Conservation (phyloP, 2,113 vertebrate genomes). For the Chloropsis cyanopogon region DNA sequence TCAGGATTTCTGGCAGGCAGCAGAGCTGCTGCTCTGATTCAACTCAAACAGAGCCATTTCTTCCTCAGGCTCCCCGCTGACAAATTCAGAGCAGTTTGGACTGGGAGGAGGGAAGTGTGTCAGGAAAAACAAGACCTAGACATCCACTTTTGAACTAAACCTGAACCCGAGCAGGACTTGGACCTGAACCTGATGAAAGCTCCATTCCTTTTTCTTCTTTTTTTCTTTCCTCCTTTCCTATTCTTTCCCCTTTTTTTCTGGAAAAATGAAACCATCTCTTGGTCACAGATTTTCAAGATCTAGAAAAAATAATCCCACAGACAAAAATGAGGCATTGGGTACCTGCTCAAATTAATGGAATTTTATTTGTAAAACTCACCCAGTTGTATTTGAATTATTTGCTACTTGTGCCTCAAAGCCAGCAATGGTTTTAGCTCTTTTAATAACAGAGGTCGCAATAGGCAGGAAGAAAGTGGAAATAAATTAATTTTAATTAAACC, state of each 20-base stretch:
- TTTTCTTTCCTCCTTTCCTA: neutral
- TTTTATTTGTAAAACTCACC: neutral
- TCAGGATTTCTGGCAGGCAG: neutral
- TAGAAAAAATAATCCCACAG: neutral
- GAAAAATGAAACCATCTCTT: neutral
- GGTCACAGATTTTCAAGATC: neutral
- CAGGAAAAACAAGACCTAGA: constrained; percentile 45
- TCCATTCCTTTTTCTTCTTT: neutral
- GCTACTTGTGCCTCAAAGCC: neutral
- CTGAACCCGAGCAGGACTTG: constrained; percentile 26
- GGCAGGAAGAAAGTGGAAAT: neutral
- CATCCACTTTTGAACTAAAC: constrained; percentile 44
- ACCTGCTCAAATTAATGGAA: neutral
- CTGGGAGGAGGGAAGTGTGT: neutral
- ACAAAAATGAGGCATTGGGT: neutral
- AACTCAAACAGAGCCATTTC: constrained; percentile 20
- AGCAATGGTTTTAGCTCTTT: accelerated
- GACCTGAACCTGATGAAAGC: neutral
- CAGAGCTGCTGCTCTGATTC: constrained; percentile 19
- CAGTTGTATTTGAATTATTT: neutral
- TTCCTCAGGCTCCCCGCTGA: constrained; percentile 1
- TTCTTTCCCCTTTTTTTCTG: neutral
- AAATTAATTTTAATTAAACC: neutral
- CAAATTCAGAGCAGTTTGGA: constrained; percentile 4
- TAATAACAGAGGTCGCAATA: accelerated